Conservation (phyloP, 1,140 invertebrate genomes). For the Drosophila repletoides region DNA sequence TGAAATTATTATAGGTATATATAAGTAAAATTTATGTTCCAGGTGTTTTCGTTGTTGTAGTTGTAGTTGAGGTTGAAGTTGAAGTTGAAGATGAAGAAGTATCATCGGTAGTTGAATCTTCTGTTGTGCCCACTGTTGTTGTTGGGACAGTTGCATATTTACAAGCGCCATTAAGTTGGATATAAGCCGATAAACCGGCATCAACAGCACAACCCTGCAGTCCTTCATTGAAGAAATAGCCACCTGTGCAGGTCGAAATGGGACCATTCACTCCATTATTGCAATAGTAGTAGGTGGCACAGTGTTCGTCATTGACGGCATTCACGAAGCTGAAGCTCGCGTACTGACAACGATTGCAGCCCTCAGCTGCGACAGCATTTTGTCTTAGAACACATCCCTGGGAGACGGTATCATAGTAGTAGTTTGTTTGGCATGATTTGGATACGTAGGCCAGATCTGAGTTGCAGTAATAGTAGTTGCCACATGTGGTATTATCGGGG, state of each 20-base stretch:
- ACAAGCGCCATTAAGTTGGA: slow-evolving; percentile 20
- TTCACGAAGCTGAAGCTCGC: slow-evolving; percentile 23
- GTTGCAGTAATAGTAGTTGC: slow-evolving; percentile 35
- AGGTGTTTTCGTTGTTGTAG: too few species aligned
- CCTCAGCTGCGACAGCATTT: background rate
- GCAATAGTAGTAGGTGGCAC: slow-evolving; percentile 46
- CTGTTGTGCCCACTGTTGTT: background rate
- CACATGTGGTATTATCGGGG: background rate
- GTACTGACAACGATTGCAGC: slow-evolving; percentile 57
- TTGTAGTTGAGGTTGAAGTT: background rate
- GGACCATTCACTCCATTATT: background rate
- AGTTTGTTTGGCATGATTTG: slow-evolving; percentile 7
- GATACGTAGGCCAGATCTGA: background rate
- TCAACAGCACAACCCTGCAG: slow-evolving; percentile 14
- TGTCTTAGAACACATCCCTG: background rate
- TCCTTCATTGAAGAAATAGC: slow-evolving; percentile 31
- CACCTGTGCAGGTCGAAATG: fast-evolving
- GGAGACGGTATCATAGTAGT: slow-evolving; percentile 8
- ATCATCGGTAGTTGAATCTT: background rate
- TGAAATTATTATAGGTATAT: background rate
- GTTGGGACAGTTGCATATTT: background rate
- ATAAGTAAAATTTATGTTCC: too few species aligned
- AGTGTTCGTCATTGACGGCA: slow-evolving; percentile 16
- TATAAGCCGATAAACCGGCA: fast-evolving
- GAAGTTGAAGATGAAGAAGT: background rate